Evolutionary conservation across 2,888 invertebrate species (phyloP).

Genomic region (Oxyteleia sp.): DNA sequence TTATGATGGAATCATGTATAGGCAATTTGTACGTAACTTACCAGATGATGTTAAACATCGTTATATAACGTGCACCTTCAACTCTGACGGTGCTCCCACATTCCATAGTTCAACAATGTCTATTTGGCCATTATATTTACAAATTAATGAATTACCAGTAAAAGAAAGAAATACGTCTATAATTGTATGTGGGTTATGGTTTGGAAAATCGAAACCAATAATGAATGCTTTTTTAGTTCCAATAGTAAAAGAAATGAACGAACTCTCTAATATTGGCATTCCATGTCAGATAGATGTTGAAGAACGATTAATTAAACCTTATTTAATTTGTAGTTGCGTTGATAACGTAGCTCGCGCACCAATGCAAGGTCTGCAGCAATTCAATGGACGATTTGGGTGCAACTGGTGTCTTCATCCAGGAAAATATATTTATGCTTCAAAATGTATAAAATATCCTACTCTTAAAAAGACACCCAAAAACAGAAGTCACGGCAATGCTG

Average conservation of each 20-base stretch:
- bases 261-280: no score
- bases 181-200: not conserved
- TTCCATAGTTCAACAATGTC: slow-evolving; percentile 7
- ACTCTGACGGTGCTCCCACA: slow-evolving; percentile 21
- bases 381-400: not conserved
- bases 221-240: no score
- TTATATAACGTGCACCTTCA: slow-evolving; percentile 13
- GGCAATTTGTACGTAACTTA: slow-evolving; percentile 22
- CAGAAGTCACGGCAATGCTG: no score
- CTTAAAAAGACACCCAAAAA: no score
- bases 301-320: slow-evolving; percentile 28
- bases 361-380: slow-evolving; percentile 24
- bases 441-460: not conserved
- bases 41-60: slow-evolving; percentile 10
- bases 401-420: not conserved
- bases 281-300: no score
- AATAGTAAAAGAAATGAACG: no score
- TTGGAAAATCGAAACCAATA: not conserved
- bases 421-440: not conserved
- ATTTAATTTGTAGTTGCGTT: slow-evolving; percentile 3
- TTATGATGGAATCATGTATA: slow-evolving; percentile 13
- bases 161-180: not conserved
- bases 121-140: slow-evolving; percentile 21
- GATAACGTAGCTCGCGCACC: slow-evolving; percentile 10
- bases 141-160: slow-evolving; percentile 27